These are phyloP conservation scores for Calonectris borealis DNA, from an alignment of 2,113 vertebrate species.

Conservation along the genomic window DNA sequence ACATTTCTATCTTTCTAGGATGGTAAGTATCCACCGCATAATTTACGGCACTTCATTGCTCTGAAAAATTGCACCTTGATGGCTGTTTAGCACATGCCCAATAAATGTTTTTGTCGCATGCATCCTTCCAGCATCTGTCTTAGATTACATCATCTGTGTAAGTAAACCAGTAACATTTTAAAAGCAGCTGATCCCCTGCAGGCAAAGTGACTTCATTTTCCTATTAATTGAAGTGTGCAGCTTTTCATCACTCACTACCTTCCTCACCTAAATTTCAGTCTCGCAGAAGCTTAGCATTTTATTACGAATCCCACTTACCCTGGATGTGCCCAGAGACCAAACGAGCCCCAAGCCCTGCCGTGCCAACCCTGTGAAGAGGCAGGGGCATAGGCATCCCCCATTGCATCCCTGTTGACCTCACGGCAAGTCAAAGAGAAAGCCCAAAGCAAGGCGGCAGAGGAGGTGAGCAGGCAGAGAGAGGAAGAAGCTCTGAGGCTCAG, in stretches of 20 bases:
- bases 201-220: neutral
- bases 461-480: neutral
- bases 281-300: neutral
- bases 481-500: neutral
- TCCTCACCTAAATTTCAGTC: neutral
- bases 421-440: neutral
- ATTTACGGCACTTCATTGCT: slow-evolving; percentile 29
- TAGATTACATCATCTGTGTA: neutral
- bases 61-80: slow-evolving; percentile 13
- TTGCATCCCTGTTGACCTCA: neutral
- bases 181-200: neutral
- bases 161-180: neutral
- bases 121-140: slow-evolving; percentile 6
- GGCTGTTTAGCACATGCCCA: slow-evolving; percentile 17
- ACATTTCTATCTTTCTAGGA: neutral
- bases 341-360: fast-evolving
- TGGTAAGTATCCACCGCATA: neutral
- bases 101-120: neutral
- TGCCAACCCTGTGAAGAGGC: neutral
- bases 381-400: neutral
- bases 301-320: neutral
- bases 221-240: neutral
- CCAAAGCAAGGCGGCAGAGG: neutral
- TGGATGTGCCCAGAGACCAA: neutral
- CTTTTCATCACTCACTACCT: neutral